Conservation (phyloP, 37 sponge, comb jelly and placozoan genomes). For the Amphimedon queenslandica region DNA sequence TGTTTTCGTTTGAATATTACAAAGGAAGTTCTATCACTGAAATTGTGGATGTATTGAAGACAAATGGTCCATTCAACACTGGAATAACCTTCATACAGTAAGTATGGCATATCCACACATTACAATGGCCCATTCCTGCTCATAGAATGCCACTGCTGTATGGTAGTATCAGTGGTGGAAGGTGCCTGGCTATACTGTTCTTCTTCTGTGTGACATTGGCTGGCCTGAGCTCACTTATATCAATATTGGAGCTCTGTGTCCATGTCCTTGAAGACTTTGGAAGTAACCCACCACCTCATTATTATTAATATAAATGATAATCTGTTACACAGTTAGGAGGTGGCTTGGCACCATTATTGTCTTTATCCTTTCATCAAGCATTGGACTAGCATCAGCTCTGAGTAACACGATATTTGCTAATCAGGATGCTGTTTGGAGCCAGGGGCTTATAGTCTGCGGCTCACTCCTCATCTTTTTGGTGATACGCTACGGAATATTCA, state of each 20-base stretch:
- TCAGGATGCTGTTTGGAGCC: conserved; percentile 78
- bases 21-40: conserved; percentile 5
- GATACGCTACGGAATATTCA: conserved; percentile 37
- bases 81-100: conserved; percentile 89
- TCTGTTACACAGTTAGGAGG: conserved; percentile 38
- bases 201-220: conserved; percentile 78
- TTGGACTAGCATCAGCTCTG: conserved; percentile 61
- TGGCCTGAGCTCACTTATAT: conserved; percentile 79
- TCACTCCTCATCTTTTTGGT: conserved; percentile 50
- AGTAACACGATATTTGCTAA: conserved; percentile 24
- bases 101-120: neutral
- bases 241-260: conserved; percentile 59
- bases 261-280: conserved; percentile 70
- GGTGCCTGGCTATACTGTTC: conserved; percentile 60
- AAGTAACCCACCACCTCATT: conserved; percentile 18
- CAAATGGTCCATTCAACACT: conserved; percentile 79
- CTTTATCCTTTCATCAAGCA: conserved; percentile 18
- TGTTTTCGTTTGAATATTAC: conserved; percentile 49
- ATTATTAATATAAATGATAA: neutral
- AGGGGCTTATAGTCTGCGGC: conserved; percentile 70
- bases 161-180: conserved; percentile 37
- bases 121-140: neutral
- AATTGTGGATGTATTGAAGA: conserved; percentile 39
- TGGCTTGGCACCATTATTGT: conserved; percentile 57
- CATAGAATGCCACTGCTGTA: conserved; percentile 85